These are phyloP conservation scores for Philaethria dido DNA, from an alignment of 2,888 invertebrate species.

Conservation along the genomic window DNA sequence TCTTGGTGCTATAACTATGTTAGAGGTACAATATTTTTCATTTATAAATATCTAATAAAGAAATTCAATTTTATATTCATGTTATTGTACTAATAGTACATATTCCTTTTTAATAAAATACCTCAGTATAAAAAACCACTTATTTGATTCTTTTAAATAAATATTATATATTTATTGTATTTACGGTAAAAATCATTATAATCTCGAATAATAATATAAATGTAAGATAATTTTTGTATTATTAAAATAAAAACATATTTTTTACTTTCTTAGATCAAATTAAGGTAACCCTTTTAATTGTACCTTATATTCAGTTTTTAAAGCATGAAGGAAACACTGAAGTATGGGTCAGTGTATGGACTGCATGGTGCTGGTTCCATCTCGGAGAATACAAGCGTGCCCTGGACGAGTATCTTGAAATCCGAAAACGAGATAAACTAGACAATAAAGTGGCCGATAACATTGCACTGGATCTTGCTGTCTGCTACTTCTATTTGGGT, in stretches of 20 bases:
- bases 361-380: conserved; percentile 98
- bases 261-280: too few relatives aligned
- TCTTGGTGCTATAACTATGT: conserved; percentile 94
- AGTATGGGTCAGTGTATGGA: conserved; percentile 89
- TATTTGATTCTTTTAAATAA: too few relatives aligned
- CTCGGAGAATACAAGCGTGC: conserved; percentile 95
- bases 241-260: too few relatives aligned
- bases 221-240: too few relatives aligned
- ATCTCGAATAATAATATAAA: too few relatives aligned
- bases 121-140: too few relatives aligned
- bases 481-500: conserved; percentile 98
- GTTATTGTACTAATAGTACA: too few relatives aligned
- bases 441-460: conserved; percentile 84
- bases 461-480: conserved; percentile 91
- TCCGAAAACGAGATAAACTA: conserved; percentile 57
- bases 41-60: too few relatives aligned
- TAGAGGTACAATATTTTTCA: conserved; percentile 87
- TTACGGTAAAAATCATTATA: too few relatives aligned
- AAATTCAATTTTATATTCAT: too few relatives aligned
- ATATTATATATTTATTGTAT: too few relatives aligned
- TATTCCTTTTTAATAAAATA: too few relatives aligned
- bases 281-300: not conserved
- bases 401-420: conserved; percentile 87
- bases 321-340: conserved; percentile 70
- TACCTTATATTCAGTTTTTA: conserved; percentile 58